Conservation (phyloP, 2,888 invertebrate genomes). For the Nasonovia ribisnigri region DNA sequence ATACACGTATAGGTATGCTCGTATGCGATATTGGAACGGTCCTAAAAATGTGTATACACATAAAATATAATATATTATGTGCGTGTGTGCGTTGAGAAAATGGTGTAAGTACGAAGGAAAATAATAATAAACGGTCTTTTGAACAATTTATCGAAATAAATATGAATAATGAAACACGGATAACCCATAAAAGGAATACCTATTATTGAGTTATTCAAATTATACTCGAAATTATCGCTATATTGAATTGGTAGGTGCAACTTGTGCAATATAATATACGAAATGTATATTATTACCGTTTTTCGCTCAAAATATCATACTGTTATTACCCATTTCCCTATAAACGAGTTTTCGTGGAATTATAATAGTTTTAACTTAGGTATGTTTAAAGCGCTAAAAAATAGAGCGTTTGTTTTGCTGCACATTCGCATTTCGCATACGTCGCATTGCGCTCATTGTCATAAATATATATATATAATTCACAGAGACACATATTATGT, state of each 20-base stretch:
- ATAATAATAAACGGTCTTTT: background rate
- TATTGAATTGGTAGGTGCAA: background rate
- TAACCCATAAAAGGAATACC: background rate
- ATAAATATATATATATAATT: background rate
- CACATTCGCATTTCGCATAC: background rate
- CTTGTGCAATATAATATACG: background rate
- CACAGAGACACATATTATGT: background rate
- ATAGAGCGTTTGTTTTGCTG: background rate
- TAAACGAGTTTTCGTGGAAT: background rate
- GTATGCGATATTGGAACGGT: background rate
- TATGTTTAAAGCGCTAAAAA: background rate
- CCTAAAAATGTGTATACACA: background rate
- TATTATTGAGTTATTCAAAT: constrained; percentile 24
- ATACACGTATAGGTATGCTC: background rate
- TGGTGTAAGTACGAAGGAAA: background rate
- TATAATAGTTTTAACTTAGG: background rate
- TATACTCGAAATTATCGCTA: background rate
- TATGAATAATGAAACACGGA: constrained; percentile 13
- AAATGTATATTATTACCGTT: background rate
- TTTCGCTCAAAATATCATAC: background rate
- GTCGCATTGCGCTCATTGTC: background rate
- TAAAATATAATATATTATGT: background rate
- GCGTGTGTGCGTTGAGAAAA: background rate
- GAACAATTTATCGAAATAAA: constrained; percentile 17
- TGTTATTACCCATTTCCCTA: background rate